Evolutionary conservation across 2,113 vertebrate species (phyloP).

Genomic region (Mola mola): DNA sequence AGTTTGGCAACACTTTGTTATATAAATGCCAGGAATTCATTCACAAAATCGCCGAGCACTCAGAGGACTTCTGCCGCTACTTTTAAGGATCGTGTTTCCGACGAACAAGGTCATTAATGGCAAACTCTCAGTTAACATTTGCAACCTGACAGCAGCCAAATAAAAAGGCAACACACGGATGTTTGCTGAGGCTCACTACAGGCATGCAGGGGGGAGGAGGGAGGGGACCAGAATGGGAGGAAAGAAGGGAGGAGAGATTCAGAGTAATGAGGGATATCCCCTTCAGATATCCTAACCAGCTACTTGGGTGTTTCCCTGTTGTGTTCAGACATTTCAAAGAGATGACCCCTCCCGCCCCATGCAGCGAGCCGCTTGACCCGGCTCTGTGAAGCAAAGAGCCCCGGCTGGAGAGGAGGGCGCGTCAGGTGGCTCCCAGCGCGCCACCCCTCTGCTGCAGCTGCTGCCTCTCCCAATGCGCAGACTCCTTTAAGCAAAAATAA

Average conservation of each 20-base stretch:
- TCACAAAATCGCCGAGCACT: no score
- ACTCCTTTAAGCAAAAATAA: conserved; percentile 51
- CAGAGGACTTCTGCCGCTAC: no score
- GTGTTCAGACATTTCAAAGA: conserved; percentile 60
- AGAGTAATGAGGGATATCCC: conserved; percentile 63
- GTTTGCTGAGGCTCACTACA: conserved; percentile 21
- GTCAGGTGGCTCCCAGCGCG: conserved; percentile 64
- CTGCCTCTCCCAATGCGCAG: conserved; percentile 2
- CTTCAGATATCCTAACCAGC: conserved; percentile 8
- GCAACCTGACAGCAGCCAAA: no score
- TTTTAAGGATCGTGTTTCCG: no score
- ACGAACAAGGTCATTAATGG: no score
- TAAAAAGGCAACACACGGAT: no score
- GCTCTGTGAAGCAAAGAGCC: not conserved
- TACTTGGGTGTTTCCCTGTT: conserved; percentile 70
- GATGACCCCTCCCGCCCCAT: conserved; percentile 25
- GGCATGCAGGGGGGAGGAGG: conserved; percentile 22
- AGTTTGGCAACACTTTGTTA: no score
- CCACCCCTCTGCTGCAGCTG: conserved; percentile 16
- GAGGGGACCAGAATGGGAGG: conserved; percentile 22
- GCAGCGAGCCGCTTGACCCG: conserved; percentile 30
- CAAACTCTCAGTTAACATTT: no score
- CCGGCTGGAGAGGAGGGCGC: conserved; percentile 23
- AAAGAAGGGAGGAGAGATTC: conserved; percentile 29
- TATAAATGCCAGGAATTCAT: no score